Evolutionary conservation across 2,113 vertebrate genomes (phyloP).

Genomic region (Poecilia latipinna): DNA sequence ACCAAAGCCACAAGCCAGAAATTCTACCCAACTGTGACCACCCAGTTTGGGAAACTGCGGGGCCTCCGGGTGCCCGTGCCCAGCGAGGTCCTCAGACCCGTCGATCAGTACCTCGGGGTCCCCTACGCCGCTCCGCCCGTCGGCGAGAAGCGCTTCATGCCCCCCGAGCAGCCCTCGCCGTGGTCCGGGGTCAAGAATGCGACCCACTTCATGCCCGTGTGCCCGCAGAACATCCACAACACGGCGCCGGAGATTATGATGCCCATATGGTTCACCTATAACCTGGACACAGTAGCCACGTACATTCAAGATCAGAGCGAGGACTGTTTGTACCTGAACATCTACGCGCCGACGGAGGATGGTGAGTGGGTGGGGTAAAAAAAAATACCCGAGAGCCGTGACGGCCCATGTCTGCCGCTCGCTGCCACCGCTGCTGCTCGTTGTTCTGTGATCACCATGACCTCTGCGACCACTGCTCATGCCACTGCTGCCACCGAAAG

Average conservation of each 20-base stretch:
- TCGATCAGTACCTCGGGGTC: conserved; percentile 93
- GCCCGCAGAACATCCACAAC: conserved; percentile 97
- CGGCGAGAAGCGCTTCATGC: conserved; percentile 93
- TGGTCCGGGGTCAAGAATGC: conserved; percentile 94
- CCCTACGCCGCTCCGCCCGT: conserved; percentile 92
- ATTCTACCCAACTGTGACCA: conserved; percentile 91
- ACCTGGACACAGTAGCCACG: conserved; percentile 96
- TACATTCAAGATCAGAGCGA: conserved; percentile 89
- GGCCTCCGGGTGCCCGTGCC: conserved; percentile 94
- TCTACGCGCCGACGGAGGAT: conserved; percentile 96
- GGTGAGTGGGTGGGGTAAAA: conserved; percentile 84
- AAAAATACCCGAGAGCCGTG: not conserved
- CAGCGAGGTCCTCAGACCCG: conserved; percentile 93
- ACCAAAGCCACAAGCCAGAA: conserved; percentile 89
- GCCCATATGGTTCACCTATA: conserved; percentile 98
- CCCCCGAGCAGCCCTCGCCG: conserved; percentile 90
- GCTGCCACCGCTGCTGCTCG: too few species aligned
- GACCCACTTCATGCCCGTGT: conserved; percentile 96
- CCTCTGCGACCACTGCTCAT: conserved; percentile 39
- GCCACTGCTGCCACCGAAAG: conserved; percentile 47
- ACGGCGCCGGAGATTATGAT: conserved; percentile 98
- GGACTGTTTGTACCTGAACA: conserved; percentile 95
- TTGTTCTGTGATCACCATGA: conserved; percentile 31
- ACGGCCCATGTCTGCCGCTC: conserved; percentile 24
- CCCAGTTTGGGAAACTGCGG: conserved; percentile 93